These are phyloP conservation scores for Chymomyza fuscimana DNA, from an alignment of 2,888 invertebrate genomes.

Conservation along the genomic window DNA sequence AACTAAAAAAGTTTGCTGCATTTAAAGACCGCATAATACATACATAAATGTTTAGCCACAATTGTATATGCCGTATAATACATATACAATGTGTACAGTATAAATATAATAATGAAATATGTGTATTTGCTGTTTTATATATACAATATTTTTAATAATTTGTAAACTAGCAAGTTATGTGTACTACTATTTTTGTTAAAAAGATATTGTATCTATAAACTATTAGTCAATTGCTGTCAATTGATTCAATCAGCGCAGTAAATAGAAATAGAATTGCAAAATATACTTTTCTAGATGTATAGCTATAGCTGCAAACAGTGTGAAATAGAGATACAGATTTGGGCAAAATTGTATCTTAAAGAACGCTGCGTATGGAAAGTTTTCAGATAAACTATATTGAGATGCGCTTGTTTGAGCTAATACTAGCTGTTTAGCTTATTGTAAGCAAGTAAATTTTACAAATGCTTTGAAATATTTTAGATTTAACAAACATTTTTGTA, in stretches of 20 bases:
- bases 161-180: background rate
- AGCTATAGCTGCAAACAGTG: too few species aligned
- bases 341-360: too few species aligned
- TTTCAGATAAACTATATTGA: too few species aligned
- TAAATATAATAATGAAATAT: background rate
- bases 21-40: background rate
- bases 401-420: too few species aligned
- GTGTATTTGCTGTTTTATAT: background rate
- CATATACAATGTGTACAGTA: background rate
- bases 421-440: too few species aligned
- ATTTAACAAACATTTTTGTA: too few species aligned
- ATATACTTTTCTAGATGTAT: background rate
- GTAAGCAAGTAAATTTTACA: too few species aligned
- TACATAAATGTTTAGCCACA: background rate
- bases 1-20: slow-evolving; percentile 5
- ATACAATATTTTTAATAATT: background rate
- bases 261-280: background rate
- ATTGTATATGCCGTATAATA: background rate
- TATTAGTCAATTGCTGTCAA: background rate
- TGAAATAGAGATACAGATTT: too few species aligned
- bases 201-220: background rate
- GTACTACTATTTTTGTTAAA: background rate
- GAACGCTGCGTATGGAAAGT: too few species aligned
- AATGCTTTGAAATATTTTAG: too few species aligned
- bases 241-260: background rate